A percentile compares a stretch with the other conserved stretches of the same genome.
Conservation (phyloP, 2,113 vertebrate species). For the Felis chaus region DNA sequence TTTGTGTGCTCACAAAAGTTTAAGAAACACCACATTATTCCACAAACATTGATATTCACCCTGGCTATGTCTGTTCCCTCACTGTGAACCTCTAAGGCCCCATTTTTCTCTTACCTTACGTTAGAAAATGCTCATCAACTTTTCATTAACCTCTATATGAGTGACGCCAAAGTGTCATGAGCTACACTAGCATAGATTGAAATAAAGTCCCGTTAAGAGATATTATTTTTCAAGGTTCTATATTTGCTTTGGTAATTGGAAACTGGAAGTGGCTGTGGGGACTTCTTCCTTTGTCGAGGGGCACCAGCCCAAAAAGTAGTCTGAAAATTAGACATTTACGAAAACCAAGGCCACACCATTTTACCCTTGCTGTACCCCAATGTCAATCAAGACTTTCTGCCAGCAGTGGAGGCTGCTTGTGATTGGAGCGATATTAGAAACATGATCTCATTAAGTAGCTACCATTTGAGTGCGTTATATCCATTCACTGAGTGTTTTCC, state of each 20-base stretch:
- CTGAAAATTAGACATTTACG: not conserved
- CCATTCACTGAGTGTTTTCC: not conserved
- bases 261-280: not conserved
- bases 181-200: not conserved
- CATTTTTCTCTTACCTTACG: not conserved
- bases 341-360: not conserved
- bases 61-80: not conserved
- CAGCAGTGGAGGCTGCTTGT: not conserved
- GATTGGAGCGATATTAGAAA: not conserved
- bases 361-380: not conserved
- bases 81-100: not conserved
- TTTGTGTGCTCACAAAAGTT: accelerated
- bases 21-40: not conserved
- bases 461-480: not conserved
- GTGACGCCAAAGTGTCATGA: not conserved
- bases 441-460: not conserved
- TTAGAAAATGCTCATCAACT: not conserved
- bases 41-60: not conserved
- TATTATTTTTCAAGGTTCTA: not conserved
- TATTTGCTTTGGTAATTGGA: conserved; percentile 18
- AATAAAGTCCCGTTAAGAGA: not conserved
- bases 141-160: not conserved
- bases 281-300: not conserved
- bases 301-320: not conserved
- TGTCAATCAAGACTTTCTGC: not conserved